Evolutionary conservation across 2,888 invertebrate genomes (phyloP), one percentile per base, ranked within the genome.

Genomic region (Urechis unicinctus): DNA sequence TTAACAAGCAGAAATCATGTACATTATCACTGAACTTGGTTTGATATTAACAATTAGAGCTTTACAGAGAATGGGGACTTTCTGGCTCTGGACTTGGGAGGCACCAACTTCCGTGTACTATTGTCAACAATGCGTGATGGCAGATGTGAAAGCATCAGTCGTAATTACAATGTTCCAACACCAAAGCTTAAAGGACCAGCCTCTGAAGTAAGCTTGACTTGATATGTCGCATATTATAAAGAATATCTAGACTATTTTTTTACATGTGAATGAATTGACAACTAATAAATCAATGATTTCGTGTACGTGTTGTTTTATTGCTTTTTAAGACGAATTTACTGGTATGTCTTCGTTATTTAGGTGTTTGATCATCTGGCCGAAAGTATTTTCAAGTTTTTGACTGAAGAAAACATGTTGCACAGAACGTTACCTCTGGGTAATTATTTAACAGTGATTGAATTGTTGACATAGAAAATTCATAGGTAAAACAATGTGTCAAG

Each of bases 61-160:
- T 17, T 61, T 71, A 65, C 74, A 86, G 86, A 87, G 80, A 83
- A 85, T 62, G 89, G 88, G 0, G 81, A 85, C 50, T 89, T 83
- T 74, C 76, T 89, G 64, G 88, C 89, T 2, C 77, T 89, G 63
- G 89, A 90, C 76, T 81, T 90, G 56, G 89, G 89, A 2, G 89
- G 89, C 24, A 89, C 89, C 26, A 88, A 89, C 79, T 88, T 89
- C 75, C 82, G 89, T 9, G 84, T 89, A 17, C 79, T 89, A 26
- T 78, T 86, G 43, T 75, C 88, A 64, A 84, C 85, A 65, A 77
- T 89, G 61, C 65, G 60, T 9, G 56, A 70, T 52, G 74, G 74
- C 3, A 55, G 60, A 17, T 71, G 70, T 4, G 61, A 63, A 22
- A 64, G 60, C 13, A 66, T 57, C 3, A 62, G 69, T 24, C 65